Conservation (phyloP, 2,113 vertebrate species). For the Leucopsar rothschildi region DNA sequence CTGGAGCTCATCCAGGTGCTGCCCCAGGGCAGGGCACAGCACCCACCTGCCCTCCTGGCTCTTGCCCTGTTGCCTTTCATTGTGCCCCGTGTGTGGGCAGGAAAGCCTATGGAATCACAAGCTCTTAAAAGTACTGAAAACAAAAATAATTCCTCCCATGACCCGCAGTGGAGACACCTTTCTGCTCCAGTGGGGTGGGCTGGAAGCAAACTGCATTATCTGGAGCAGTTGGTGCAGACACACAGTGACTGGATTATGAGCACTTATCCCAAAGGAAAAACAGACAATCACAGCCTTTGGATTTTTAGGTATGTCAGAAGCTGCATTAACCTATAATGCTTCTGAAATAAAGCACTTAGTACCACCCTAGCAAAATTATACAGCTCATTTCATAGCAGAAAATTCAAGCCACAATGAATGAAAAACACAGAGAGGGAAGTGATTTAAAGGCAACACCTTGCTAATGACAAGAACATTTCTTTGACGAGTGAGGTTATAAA, state of each 20-base stretch:
- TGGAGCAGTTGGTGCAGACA: neutral
- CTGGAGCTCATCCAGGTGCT: neutral
- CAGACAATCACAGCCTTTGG: neutral
- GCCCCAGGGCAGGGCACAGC: neutral
- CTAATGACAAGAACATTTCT: constrained; percentile 41
- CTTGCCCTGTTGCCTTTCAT: neutral
- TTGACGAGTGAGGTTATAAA: constrained; percentile 7
- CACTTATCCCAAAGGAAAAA: neutral
- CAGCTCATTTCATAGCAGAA: constrained; percentile 23
- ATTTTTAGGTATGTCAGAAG: neutral
- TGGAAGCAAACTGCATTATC: neutral
- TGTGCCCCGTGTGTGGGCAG: neutral
- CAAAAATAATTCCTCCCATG: neutral
- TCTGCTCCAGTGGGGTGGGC: neutral
- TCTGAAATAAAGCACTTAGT: constrained; percentile 43
- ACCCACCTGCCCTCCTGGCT: neutral
- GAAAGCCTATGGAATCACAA: neutral
- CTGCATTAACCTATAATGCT: constrained; percentile 27
- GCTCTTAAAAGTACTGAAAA: neutral
- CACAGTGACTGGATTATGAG: neutral
- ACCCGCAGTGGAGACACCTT: neutral
- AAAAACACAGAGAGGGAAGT: neutral
- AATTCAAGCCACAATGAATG: constrained; percentile 26
- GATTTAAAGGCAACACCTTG: constrained; percentile 49
- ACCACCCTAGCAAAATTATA: constrained; percentile 15